Conservation (phyloP, 2,113 vertebrate genomes). For the Mus spicilegus region DNA sequence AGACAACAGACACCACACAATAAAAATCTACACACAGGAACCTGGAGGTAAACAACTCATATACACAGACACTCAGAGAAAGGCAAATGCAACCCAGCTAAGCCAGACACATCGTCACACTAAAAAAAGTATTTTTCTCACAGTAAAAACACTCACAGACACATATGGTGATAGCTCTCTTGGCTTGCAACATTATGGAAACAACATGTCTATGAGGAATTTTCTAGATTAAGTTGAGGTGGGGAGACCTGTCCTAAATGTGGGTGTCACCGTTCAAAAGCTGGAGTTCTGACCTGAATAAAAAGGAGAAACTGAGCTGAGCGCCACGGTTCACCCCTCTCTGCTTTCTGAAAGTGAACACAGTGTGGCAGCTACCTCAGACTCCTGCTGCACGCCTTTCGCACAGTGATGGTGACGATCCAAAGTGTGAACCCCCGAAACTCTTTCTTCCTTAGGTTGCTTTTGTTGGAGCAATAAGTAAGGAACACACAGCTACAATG, state of each 20-base stretch:
- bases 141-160: not conserved
- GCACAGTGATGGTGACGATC: too few relatives aligned
- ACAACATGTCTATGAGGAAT: not conserved
- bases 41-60: too few relatives aligned
- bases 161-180: not conserved
- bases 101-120: not conserved
- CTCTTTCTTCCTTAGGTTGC: not conserved
- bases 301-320: not conserved
- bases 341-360: not conserved
- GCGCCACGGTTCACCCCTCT: not conserved
- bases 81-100: not conserved
- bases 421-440: not conserved
- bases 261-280: not conserved
- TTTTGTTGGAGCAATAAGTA: not conserved
- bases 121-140: not conserved
- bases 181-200: not conserved
- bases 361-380: not conserved
- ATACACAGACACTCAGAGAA: not conserved
- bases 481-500: not conserved
- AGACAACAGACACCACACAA: not conserved
- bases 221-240: not conserved
- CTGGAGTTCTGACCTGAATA: not conserved
- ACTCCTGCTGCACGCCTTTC: not conserved
- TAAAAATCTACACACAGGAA: not conserved
- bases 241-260: not conserved